Conservation (phyloP, 2,888 invertebrate species). For the Drosophila quinaria region DNA sequence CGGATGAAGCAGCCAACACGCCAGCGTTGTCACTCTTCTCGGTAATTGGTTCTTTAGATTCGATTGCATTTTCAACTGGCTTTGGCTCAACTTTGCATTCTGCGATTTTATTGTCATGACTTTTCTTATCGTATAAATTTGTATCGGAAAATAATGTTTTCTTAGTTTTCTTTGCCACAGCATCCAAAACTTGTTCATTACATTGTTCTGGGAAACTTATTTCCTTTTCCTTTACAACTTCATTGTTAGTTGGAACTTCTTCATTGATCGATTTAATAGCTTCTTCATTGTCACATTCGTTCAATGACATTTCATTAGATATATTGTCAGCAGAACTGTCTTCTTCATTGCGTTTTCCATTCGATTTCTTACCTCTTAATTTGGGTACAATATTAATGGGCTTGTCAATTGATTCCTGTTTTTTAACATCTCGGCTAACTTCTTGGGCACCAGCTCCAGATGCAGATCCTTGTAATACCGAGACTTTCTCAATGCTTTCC, state of each 20-base stretch:
- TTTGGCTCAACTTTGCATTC: constrained; percentile 40
- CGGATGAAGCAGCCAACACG: constrained; percentile 10
- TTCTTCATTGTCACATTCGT: constrained; percentile 31
- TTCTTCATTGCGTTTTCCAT: constrained; percentile 68
- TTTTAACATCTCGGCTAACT: constrained; percentile 25
- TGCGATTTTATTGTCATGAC: constrained; percentile 6
- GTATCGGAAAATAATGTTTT: constrained; percentile 83
- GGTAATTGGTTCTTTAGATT: constrained; percentile 13
- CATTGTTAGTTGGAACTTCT: constrained; percentile 16
- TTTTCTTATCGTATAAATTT: constrained; percentile 43
- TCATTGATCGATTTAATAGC: constrained; percentile 13
- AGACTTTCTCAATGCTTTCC: constrained; percentile 26
- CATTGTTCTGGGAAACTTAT: constrained; percentile 19
- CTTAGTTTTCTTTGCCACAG: constrained; percentile 85
- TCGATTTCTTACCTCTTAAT: constrained; percentile 78
- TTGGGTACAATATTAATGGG: constrained; percentile 84
- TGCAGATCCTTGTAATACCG: constrained; percentile 6
- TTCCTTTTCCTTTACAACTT: constrained; percentile 25
- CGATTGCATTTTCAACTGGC: constrained; percentile 14
- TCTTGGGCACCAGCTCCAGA: constrained; percentile 24
- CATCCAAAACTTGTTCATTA: constrained; percentile 83
- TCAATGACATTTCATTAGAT: constrained; percentile 7
- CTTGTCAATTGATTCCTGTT: constrained; percentile 65
- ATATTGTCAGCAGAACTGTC: constrained; percentile 22
- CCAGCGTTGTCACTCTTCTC: background rate